Evolutionary conservation across 2,888 invertebrate species (phyloP).

Genomic region (Craniophora ligustri): DNA sequence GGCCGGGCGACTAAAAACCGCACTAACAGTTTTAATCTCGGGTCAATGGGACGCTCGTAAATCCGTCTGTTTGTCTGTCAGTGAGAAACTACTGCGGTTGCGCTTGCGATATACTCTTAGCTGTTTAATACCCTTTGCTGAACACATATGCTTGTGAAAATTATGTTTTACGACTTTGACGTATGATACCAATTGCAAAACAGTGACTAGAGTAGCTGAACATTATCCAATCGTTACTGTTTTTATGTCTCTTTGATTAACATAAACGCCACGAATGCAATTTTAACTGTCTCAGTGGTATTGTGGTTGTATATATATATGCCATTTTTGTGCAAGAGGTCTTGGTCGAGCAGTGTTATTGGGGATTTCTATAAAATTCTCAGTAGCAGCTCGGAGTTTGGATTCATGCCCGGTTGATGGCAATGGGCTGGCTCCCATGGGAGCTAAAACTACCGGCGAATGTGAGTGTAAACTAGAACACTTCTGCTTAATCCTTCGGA

Average conservation of each 20-base stretch:
- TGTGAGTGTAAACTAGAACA: too few relatives aligned
- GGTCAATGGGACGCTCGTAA: slow-evolving; percentile 65
- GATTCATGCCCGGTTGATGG: too few relatives aligned
- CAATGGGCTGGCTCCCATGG: too few relatives aligned
- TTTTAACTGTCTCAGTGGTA: too few relatives aligned
- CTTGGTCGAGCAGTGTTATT: too few relatives aligned
- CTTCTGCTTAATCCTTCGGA: too few relatives aligned
- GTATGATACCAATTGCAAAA: slow-evolving; percentile 13
- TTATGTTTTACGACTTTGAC: slow-evolving; percentile 35
- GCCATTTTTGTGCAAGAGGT: too few relatives aligned
- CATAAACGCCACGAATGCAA: not conserved
- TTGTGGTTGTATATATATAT: not conserved
- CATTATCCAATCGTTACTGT: slow-evolving; percentile 30
- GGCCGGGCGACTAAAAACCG: slow-evolving; percentile 33
- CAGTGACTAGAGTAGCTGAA: slow-evolving; percentile 11
- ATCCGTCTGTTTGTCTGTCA: slow-evolving; percentile 70
- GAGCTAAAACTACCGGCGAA: too few relatives aligned
- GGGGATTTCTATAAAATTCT: too few relatives aligned
- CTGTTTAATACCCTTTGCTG: slow-evolving; percentile 32
- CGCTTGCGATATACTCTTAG: slow-evolving; percentile 57
- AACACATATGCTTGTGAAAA: slow-evolving; percentile 40
- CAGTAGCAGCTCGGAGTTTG: too few relatives aligned
- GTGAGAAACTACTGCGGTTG: slow-evolving; percentile 54
- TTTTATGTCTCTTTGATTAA: not conserved
- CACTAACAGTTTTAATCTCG: slow-evolving; percentile 49